Evolutionary conservation across 2,888 invertebrate species (phyloP).

Genomic region (Dioctria linearis): DNA sequence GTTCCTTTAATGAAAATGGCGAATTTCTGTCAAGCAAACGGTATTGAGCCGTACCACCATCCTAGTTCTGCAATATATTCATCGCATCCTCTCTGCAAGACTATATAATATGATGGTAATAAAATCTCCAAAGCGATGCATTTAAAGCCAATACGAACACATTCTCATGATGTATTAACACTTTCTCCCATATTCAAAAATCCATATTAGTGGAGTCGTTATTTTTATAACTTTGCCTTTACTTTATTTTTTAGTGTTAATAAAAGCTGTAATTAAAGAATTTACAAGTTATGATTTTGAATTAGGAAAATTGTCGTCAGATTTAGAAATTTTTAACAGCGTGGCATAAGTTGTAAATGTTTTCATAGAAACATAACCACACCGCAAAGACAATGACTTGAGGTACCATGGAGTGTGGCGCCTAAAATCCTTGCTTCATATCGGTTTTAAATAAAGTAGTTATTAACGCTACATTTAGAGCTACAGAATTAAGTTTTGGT

Average conservation of each 20-base stretch:
- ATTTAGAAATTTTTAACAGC: conserved; percentile 6
- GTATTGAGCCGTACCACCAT: no score
- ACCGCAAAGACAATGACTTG: conserved; percentile 41
- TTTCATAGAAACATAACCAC: conserved; percentile 20
- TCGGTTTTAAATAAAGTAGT: conserved; percentile 48
- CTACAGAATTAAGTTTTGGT: conserved; percentile 43
- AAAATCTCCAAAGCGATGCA: no score
- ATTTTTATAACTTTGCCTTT: no score
- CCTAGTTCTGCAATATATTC: no score
- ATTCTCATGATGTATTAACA: no score
- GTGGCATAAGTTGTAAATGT: conserved; percentile 24
- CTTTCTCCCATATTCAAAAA: no score
- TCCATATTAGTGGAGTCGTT: no score
- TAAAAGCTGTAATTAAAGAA: conserved; percentile 25
- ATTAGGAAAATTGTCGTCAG: conserved; percentile 16
- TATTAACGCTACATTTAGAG: conserved; percentile 37
- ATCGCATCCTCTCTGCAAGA: no score
- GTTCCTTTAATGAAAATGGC: no score
- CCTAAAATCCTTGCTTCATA: conserved; percentile 46
- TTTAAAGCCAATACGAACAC: no score
- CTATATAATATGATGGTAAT: no score
- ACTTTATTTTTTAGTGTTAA: background rate
- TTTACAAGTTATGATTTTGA: conserved; percentile 25
- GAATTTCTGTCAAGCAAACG: no score
- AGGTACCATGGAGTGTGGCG: conserved; percentile 12